Conservation (phyloP, 2,113 vertebrate species). For the Epinephelus moara region DNA sequence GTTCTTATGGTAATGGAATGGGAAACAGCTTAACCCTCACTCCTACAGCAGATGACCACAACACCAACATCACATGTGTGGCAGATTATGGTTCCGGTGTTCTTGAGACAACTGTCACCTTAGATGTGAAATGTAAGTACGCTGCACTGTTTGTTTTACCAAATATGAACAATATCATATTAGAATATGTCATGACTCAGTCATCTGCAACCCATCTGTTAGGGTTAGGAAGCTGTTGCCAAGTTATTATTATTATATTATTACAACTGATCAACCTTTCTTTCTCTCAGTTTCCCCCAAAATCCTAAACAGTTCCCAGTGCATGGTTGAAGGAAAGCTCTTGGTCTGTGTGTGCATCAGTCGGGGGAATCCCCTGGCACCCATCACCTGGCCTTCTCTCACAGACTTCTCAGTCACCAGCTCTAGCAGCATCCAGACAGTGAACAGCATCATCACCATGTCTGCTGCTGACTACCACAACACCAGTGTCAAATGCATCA, state of each 20-base stretch:
- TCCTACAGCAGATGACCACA: conserved; percentile 38
- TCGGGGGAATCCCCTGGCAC: conserved; percentile 43
- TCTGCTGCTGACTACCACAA: background rate
- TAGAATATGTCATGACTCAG: background rate
- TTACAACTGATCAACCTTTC: no score
- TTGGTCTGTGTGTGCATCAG: conserved; percentile 43
- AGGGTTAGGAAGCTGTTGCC: no score
- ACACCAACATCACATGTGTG: conserved; percentile 45
- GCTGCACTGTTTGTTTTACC: background rate
- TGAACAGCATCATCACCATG: conserved; percentile 28
- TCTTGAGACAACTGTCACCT: conserved; percentile 19
- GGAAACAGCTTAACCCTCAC: background rate
- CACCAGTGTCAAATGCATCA: conserved; percentile 24
- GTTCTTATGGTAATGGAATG: no score
- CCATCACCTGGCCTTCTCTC: conserved; percentile 16
- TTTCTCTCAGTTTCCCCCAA: conserved; percentile 22
- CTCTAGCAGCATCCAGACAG: background rate
- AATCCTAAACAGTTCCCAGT: conserved; percentile 22
- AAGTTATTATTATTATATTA: no score
- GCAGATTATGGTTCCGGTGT: background rate
- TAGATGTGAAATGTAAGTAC: conserved; percentile 48
- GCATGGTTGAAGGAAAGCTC: background rate
- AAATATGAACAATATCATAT: background rate
- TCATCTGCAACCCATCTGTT: background rate
- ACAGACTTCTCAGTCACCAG: conserved; percentile 32